Percentiles rank a stretch among this genome's conserved stretches.
Evolutionary conservation across 1,140 invertebrate species (phyloP).

Genomic region (Diachasma alloeum): DNA sequence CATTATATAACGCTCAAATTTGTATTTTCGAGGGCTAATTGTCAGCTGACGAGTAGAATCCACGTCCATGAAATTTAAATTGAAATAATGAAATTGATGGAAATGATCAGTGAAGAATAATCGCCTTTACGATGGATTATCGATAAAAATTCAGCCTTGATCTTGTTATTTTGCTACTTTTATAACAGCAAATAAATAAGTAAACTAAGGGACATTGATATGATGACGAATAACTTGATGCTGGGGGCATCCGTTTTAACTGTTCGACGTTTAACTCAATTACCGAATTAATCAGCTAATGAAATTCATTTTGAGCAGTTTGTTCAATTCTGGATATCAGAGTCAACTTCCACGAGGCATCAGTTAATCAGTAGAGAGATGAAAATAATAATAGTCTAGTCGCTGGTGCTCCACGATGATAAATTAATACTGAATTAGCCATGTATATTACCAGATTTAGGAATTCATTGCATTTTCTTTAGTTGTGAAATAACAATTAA

Average conservation of each 20-base stretch:
- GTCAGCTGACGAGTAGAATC: neutral
- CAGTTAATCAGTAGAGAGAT: no score
- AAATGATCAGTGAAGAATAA: slow-evolving; percentile 13
- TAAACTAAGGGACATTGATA: neutral
- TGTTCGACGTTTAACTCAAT: neutral
- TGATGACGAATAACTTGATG: neutral
- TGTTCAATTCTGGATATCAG: no score
- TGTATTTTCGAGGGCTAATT: neutral
- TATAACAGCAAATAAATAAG: slow-evolving; percentile 47
- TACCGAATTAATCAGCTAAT: neutral
- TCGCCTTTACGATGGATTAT: slow-evolving; percentile 33
- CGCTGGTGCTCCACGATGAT: neutral
- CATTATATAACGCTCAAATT: neutral
- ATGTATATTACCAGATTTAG: neutral
- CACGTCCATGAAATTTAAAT: neutral
- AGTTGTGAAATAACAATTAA: neutral
- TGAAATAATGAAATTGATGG: slow-evolving; percentile 14
- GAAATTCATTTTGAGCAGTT: no score
- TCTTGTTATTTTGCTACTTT: slow-evolving; percentile 62
- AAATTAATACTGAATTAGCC: neutral
- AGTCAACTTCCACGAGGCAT: no score
- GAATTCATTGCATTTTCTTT: neutral
- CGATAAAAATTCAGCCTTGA: slow-evolving; percentile 50
- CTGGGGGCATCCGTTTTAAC: neutral
- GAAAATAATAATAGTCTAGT: neutral